Percentiles rank a stretch among this genome's conserved stretches.
Conservation (phyloP, 23 tunicate species). For the Halocynthia roretzi region DNA sequence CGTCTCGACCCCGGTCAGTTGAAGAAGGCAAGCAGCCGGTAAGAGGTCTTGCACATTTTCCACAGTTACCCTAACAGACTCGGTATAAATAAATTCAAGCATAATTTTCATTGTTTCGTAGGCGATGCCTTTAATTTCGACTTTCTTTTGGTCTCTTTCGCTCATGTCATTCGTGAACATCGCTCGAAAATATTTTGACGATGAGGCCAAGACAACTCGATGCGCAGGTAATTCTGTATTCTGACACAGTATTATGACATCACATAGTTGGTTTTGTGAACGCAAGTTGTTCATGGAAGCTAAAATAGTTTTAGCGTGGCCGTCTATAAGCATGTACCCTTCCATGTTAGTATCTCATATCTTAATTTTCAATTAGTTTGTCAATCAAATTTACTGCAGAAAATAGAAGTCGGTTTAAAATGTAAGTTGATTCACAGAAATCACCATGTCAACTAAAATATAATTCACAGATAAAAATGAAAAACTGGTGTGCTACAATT, state of each 20-base stretch:
- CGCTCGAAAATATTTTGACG: constrained; percentile 18
- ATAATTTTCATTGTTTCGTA: not conserved
- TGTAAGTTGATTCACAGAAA: no score
- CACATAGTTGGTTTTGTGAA: not conserved
- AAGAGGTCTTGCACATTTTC: constrained; percentile 16
- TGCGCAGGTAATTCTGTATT: constrained; percentile 5
- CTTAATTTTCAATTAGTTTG: no score
- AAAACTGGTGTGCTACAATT: no score
- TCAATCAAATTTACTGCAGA: no score
- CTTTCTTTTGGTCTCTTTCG: constrained; percentile 2
- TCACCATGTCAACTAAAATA: no score
- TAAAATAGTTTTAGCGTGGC: constrained; percentile 10
- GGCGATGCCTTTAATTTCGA: constrained; percentile 17
- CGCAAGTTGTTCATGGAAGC: constrained; percentile 13
- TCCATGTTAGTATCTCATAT: no score
- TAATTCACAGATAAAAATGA: no score
- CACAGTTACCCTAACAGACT: not conserved
- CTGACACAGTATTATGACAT: constrained; percentile 16
- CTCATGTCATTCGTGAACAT: constrained; percentile 25
- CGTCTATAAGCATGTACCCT: not conserved
- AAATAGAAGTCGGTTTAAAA: no score
- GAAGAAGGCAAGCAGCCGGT: constrained; percentile 28
- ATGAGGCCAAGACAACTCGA: constrained; percentile 22
- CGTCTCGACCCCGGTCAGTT: constrained; percentile 11
- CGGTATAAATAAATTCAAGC: constrained; percentile 18